These are phyloP conservation scores for Drosophila melanosoma DNA, from an alignment of 2,888 invertebrate genomes.

Conservation along the genomic window DNA sequence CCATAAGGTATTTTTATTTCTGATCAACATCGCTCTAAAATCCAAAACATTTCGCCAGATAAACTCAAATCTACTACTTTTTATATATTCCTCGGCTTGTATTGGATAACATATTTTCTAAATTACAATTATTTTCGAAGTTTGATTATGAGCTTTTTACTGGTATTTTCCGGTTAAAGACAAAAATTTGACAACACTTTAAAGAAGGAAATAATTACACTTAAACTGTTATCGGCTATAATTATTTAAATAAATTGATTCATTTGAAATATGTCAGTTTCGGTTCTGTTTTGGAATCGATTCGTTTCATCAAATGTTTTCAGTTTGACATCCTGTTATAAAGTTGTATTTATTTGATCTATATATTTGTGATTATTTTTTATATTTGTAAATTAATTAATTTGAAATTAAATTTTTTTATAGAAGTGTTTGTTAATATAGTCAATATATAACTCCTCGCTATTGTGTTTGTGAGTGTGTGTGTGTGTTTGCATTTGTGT, in stretches of 20 bases:
- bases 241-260: not conserved
- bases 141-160: not conserved
- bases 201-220: not conserved
- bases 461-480: not conserved
- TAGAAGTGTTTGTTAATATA: not conserved
- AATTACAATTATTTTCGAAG: not conserved
- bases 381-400: not conserved
- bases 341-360: not conserved
- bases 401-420: not conserved
- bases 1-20: not conserved
- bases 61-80: not conserved
- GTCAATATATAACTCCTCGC: constrained; percentile 1
- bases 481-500: constrained; percentile 2
- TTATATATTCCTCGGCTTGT: not conserved
- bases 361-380: not conserved
- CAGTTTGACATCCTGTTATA: not conserved
- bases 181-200: not conserved
- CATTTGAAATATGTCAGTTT: not conserved
- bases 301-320: not conserved
- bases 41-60: not conserved
- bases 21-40: not conserved
- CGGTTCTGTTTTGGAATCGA: not conserved
- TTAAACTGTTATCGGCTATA: not conserved
- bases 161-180: not conserved
- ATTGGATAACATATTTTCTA: not conserved